phyloP scores from a whole-genome alignment of 2,113 vertebrate species.

The Aptenodytes patagonicus region DNA sequence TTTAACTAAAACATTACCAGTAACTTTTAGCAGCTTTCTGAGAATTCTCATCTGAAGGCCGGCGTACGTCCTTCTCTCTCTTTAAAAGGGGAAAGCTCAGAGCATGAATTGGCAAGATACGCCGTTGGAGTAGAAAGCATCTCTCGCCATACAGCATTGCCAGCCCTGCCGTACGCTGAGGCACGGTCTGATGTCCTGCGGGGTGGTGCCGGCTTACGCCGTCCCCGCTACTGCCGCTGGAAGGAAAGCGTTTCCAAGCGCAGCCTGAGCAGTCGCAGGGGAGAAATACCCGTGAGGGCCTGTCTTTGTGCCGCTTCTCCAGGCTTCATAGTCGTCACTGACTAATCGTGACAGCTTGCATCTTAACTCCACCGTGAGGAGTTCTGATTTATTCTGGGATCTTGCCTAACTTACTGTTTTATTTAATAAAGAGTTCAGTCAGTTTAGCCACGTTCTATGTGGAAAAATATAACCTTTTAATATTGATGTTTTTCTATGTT shows the following conservation, averaged over 20 bases:
- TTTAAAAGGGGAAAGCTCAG: background rate
- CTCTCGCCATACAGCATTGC: background rate
- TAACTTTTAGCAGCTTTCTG: background rate
- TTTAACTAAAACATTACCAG: background rate
- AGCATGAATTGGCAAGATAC: background rate
- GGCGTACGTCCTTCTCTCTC: background rate
- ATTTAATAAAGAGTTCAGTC: background rate
- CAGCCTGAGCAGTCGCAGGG: background rate
- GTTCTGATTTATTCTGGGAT: background rate
- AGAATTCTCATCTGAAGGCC: background rate
- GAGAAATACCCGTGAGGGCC: background rate
- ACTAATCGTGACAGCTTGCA: background rate
- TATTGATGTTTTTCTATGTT: background rate
- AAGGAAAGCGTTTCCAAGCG: background rate
- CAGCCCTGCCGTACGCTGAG: background rate
- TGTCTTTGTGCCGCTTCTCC: background rate
- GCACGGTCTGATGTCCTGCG: background rate
- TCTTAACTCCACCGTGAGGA: background rate
- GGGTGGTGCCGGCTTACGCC: background rate
- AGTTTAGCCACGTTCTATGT: background rate
- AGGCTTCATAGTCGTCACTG: no score
- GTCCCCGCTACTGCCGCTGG: background rate
- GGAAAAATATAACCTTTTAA: background rate
- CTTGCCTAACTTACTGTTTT: background rate
- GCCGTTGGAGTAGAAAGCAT: background rate